Evolutionary conservation across 2,888 invertebrate genomes (phyloP).

Genomic region (Ypsolopha sequella): DNA sequence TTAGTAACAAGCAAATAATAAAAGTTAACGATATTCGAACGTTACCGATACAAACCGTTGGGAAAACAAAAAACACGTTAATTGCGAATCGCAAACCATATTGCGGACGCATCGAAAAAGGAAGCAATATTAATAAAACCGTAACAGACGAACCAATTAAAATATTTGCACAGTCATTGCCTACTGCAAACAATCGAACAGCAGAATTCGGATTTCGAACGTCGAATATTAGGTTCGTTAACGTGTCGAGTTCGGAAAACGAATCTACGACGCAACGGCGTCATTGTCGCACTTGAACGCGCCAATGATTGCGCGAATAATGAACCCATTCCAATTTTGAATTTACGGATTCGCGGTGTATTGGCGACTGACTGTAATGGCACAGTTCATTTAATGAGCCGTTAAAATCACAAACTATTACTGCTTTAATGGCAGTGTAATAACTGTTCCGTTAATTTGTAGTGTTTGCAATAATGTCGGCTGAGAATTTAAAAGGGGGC

Average conservation of each 20-base stretch:
- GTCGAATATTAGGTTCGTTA: conserved; percentile 30
- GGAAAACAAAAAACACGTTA: not conserved
- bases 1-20: too few species aligned
- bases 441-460: conserved; percentile 10
- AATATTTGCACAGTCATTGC: conserved; percentile 24
- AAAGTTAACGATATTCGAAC: too few species aligned
- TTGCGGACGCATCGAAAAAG: conserved; percentile 11
- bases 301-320: conserved; percentile 15
- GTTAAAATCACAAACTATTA: conserved; percentile 33
- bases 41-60: not conserved
- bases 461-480: conserved; percentile 6
- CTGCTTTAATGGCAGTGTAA: conserved; percentile 22
- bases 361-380: conserved; percentile 29
- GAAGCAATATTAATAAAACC: conserved; percentile 19
- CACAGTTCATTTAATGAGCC: conserved; percentile 39
- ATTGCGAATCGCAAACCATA: conserved; percentile 9
- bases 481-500: not conserved
- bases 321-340: conserved; percentile 28
- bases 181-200: conserved; percentile 28
- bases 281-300: conserved; percentile 1
- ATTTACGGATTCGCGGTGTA: conserved; percentile 26
- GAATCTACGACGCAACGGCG: conserved; percentile 1
- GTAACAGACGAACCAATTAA: conserved; percentile 29
- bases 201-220: conserved; percentile 18
- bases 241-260: conserved; percentile 7